Percentiles rank a stretch among this genome's conserved stretches.
Evolutionary conservation across 1,140 invertebrate species (phyloP).

Genomic region (Lordiphosa clarofinis): DNA sequence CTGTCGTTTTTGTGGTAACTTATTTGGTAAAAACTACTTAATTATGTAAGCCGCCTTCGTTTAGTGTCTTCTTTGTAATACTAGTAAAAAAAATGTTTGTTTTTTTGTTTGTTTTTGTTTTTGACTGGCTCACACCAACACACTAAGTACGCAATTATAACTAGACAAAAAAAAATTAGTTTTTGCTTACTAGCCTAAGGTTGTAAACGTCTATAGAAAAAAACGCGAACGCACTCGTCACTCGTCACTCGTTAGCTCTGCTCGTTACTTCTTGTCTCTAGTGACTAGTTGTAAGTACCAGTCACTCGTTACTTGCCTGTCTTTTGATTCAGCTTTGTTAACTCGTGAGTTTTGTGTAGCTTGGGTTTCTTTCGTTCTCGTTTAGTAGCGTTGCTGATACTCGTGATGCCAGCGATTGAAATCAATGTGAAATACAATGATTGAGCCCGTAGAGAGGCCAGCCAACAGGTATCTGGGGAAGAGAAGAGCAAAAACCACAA

Average conservation of each 20-base stretch:
- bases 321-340: constrained; percentile 28
- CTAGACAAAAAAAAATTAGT: constrained; percentile 55
- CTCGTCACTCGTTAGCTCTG: not conserved
- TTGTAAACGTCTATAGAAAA: constrained; percentile 65
- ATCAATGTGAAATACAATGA: constrained; percentile 99
- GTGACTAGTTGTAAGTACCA: too few species aligned
- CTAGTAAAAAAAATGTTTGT: constrained; percentile 62
- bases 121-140: constrained; percentile 30
- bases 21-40: constrained; percentile 66
- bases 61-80: constrained; percentile 39
- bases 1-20: constrained; percentile 17
- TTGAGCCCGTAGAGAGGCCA: constrained; percentile 96
- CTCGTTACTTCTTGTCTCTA: not conserved
- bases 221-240: constrained; percentile 19
- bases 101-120: constrained; percentile 25
- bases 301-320: constrained; percentile 1
- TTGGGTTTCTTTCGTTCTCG: constrained; percentile 60
- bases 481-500: constrained; percentile 22
- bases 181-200: constrained; percentile 64
- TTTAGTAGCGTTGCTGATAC: constrained; percentile 94
- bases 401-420: constrained; percentile 99
- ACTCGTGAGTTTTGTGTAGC: constrained; percentile 5
- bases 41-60: constrained; percentile 46
- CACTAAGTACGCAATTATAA: constrained; percentile 47
- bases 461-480: constrained; percentile 94